Evolutionary conservation across 2,797 vertebrate species (phyloP).

Genomic region (Danio aesculapii): DNA sequence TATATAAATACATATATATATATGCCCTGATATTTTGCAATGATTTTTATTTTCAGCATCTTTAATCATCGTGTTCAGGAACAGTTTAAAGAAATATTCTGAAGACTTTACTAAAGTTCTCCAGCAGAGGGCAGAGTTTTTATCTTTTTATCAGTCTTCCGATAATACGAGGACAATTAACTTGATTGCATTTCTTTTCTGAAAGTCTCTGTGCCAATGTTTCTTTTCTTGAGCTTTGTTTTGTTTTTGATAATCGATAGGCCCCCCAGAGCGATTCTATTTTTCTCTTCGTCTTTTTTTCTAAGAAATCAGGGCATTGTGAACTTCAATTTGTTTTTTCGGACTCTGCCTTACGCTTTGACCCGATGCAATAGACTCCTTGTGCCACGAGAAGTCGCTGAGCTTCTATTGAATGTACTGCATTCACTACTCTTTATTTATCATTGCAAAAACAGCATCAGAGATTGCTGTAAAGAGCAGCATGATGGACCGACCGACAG

Average conservation of each 20-base stretch:
- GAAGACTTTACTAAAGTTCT: slow-evolving; percentile 8
- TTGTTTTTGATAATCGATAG: slow-evolving; percentile 47
- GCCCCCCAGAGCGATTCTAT: slow-evolving; percentile 47
- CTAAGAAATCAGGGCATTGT: slow-evolving; percentile 45
- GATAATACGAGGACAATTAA: slow-evolving; percentile 24
- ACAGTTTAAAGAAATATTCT: slow-evolving; percentile 6
- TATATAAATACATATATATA: slow-evolving; percentile 5
- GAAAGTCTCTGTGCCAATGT: slow-evolving; percentile 49
- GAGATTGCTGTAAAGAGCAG: slow-evolving; percentile 30
- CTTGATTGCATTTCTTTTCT: slow-evolving; percentile 45
- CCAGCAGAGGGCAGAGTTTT: slow-evolving; percentile 32
- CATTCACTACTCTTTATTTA: slow-evolving; percentile 37
- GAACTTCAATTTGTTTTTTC: slow-evolving; percentile 35
- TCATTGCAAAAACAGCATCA: background rate
- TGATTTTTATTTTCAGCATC: background rate
- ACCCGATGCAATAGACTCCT: slow-evolving; percentile 54
- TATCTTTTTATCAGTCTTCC: slow-evolving; percentile 50
- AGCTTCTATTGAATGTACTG: slow-evolving; percentile 65
- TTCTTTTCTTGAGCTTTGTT: slow-evolving; percentile 5
- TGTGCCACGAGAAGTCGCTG: slow-evolving; percentile 56
- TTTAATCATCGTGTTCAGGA: background rate
- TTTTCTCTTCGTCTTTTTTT: slow-evolving; percentile 51
- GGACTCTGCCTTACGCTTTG: slow-evolving; percentile 47
- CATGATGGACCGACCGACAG: slow-evolving; percentile 46
- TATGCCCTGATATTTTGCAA: slow-evolving; percentile 7